Evolutionary conservation across 2,113 vertebrate genomes (phyloP).

Genomic region (Sigmodon hispidus): DNA sequence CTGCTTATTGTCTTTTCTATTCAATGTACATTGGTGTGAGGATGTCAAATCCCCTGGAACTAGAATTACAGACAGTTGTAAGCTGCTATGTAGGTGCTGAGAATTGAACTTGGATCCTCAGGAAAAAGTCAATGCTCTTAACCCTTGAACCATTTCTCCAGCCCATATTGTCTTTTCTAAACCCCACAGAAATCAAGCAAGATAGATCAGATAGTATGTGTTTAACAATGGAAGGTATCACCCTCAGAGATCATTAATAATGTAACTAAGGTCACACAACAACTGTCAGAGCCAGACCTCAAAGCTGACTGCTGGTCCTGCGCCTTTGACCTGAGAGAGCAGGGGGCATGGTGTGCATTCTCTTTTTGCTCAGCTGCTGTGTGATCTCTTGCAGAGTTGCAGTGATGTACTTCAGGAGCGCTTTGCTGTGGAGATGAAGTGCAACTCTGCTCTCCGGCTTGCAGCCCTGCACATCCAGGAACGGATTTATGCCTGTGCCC

Average conservation of each 20-base stretch:
- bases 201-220: neutral
- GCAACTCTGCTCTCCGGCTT: conserved; percentile 93
- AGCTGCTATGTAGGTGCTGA: neutral
- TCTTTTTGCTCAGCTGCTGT: neutral
- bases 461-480: conserved; percentile 98
- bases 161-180: neutral
- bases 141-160: neutral
- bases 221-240: neutral
- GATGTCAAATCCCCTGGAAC: neutral
- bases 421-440: conserved; percentile 98
- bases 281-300: neutral
- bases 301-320: neutral
- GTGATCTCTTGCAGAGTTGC: conserved; percentile 90
- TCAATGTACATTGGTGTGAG: neutral
- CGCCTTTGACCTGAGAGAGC: neutral
- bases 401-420: conserved; percentile 96
- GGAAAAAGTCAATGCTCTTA: neutral
- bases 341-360: neutral
- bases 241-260: neutral
- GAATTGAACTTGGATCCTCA: neutral
- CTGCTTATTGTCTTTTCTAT: neutral
- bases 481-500: conserved; percentile 92
- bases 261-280: conserved; percentile 2
- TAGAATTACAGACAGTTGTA: neutral
- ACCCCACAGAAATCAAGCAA: neutral